A percentile compares a stretch with the other conserved stretches of the same genome.
Evolutionary conservation across 2,113 vertebrate genomes (phyloP).

Genomic region (Carassius gibelio): DNA sequence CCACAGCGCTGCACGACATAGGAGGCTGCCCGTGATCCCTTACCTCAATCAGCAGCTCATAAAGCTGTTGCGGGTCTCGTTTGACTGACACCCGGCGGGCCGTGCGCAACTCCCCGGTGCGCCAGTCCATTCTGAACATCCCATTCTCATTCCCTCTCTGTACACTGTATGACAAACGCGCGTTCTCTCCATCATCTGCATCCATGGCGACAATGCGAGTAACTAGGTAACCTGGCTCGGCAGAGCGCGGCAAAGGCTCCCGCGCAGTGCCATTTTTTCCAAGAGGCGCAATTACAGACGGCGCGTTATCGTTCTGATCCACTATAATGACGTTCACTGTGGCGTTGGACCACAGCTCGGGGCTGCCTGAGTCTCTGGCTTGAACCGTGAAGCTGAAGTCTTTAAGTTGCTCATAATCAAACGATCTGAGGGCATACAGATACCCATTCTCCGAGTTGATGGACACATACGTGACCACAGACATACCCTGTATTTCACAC

Average conservation of each 20-base stretch:
- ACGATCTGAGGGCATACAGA: slow-evolving; percentile 92
- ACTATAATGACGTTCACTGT: slow-evolving; percentile 90
- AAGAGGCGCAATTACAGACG: slow-evolving; percentile 85
- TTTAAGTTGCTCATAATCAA: slow-evolving; percentile 95
- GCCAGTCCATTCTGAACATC: slow-evolving; percentile 95
- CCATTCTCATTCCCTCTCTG: slow-evolving; percentile 90
- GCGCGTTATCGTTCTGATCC: slow-evolving; percentile 95
- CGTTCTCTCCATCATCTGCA: slow-evolving; percentile 91
- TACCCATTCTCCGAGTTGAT: slow-evolving; percentile 97
- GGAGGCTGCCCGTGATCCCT: slow-evolving; percentile 94
- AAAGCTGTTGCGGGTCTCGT: slow-evolving; percentile 87
- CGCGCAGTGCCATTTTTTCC: slow-evolving; percentile 90
- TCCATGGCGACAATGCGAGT: slow-evolving; percentile 92
- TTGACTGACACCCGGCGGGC: slow-evolving; percentile 84
- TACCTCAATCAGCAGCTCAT: slow-evolving; percentile 92
- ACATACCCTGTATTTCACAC: slow-evolving; percentile 96
- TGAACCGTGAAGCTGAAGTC: slow-evolving; percentile 93
- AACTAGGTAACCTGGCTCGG: slow-evolving; percentile 92
- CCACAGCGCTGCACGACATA: slow-evolving; percentile 88
- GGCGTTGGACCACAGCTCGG: slow-evolving; percentile 85
- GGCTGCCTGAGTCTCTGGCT: slow-evolving; percentile 83
- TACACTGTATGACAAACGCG: slow-evolving; percentile 92
- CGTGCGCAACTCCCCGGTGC: slow-evolving; percentile 90
- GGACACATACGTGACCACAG: slow-evolving; percentile 94
- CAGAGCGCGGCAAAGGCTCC: slow-evolving; percentile 87